These are phyloP conservation scores for Rhorus exstirpatorius DNA, from an alignment of 2,888 invertebrate genomes.

Conservation along the genomic window DNA sequence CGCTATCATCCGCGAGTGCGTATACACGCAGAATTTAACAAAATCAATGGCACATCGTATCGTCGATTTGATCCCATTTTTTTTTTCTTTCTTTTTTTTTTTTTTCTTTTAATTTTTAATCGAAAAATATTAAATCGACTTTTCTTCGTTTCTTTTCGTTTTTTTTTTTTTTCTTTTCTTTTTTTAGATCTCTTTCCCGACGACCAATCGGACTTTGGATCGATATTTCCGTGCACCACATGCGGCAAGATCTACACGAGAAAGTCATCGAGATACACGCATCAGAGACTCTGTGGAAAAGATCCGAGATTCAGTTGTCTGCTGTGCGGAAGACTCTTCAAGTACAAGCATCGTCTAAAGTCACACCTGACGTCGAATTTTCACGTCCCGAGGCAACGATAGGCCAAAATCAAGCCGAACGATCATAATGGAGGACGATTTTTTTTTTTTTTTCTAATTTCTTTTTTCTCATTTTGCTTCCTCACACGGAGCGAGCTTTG, in stretches of 20 bases:
- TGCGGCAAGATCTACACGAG: conserved; percentile 80
- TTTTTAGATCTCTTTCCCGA: conserved; percentile 64
- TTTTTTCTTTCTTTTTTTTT: too few relatives aligned
- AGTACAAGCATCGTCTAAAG: conserved; percentile 82
- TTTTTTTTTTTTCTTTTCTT: conserved; percentile 56
- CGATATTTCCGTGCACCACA: conserved; percentile 75
- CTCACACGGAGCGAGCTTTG: too few relatives aligned
- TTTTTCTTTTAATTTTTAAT: background rate
- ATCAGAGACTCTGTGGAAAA: conserved; percentile 82
- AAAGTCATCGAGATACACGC: conserved; percentile 82
- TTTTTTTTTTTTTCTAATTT: background rate
- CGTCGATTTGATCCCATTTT: too few relatives aligned
- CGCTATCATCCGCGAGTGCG: too few relatives aligned
- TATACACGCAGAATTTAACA: too few relatives aligned
- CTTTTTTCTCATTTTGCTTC: too few relatives aligned
- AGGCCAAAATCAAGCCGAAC: conserved; percentile 2
- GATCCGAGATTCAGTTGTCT: conserved; percentile 83
- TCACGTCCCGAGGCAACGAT: conserved; percentile 66
- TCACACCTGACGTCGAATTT: conserved; percentile 79
- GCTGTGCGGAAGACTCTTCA: conserved; percentile 82
- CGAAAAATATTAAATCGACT: too few relatives aligned
- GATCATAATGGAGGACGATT: background rate
- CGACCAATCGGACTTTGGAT: conserved; percentile 30
- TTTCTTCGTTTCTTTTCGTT: too few relatives aligned
- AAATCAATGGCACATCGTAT: too few relatives aligned